Percentiles rank a stretch among this genome's conserved stretches.
Conservation (phyloP, 1,140 invertebrate genomes). For the Pseudomyrmex gracilis region DNA sequence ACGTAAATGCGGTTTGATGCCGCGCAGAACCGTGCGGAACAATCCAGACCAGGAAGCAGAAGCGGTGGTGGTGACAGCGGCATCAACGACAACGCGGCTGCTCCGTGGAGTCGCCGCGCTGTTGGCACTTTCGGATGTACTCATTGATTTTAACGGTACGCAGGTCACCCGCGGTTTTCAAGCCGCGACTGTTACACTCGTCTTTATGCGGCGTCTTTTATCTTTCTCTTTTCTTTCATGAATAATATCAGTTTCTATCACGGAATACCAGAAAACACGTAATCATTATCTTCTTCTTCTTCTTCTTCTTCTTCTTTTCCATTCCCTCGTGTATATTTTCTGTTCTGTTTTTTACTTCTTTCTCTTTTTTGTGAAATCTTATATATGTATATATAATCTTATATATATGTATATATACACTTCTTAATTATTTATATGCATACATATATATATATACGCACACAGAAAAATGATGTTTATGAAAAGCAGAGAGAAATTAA, state of each 20-base stretch:
- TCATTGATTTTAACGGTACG: conserved; percentile 83
- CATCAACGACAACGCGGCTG: conserved; percentile 52
- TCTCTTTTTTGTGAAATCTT: too few species aligned
- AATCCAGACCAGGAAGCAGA: conserved; percentile 39
- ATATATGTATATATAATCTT: too few species aligned
- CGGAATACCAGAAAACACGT: not conserved
- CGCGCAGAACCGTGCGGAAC: not conserved
- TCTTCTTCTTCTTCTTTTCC: not conserved
- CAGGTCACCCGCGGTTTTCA: conserved; percentile 76
- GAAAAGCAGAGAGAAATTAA: not conserved
- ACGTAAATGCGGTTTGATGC: conserved; percentile 49
- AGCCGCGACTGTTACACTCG: conserved; percentile 34
- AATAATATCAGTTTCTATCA: not conserved
- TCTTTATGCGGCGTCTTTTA: conserved; percentile 13
- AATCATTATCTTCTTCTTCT: not conserved
- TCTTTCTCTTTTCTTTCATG: conserved; percentile 1
- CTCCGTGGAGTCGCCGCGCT: conserved; percentile 74
- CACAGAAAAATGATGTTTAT: not conserved
- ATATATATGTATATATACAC: not conserved
- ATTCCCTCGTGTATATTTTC: not conserved
- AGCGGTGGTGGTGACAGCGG: conserved; percentile 11
- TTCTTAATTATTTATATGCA: not conserved
- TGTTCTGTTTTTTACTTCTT: not conserved
- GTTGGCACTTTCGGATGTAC: conserved; percentile 52
- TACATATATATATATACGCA: not conserved